Base-by-base conservation (phyloP, 1,140 invertebrate species). In the Chlorops oryzae region DNA sequence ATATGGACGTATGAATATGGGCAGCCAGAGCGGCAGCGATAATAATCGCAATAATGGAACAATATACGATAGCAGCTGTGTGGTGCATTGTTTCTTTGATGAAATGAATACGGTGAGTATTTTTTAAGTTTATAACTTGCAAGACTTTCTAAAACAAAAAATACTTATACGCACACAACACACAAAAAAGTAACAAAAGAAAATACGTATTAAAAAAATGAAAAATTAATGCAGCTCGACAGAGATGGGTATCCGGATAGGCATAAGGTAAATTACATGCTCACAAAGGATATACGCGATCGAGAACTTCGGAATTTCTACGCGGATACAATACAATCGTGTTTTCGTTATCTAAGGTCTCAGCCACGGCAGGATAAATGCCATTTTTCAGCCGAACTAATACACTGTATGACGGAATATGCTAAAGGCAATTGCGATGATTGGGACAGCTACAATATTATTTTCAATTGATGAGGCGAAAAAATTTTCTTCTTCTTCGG, bases 361-460 rank as follows among this genome's bases (percentile, higher is more conserved):
- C 72, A 72, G 53, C 70, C 74, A 65, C 39, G 41, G 18, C 67
- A 70, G 38, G 73, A 78, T 25, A 78, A 77, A 52, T 78, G 78
- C 50, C 57, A 72, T 28, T 77, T 74, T 51, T 73, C 78, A 0
- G 73, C 72, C 45, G 75, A 76, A 38, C 58, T 79, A 7, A 59
- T 78, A 41, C 67, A 72, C 35, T 79, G 78, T 54, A 64, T 79
- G 51, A 73, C 77, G 1, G 76, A 79, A 50, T 78, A 78, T 50
- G 77, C 76, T 0, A 70, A 74, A 58, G 70, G 73, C 0, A 78
- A 78, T 52, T 79, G 78, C 60, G 78, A 78, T 34, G 77, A 79
- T 48, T 78, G 76, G 77, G 70, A 77, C 52, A 69, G 77, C 42
- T 61, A 75, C 9, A 48, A 22, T 34, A 37, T 48, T 32, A 42